Percentiles rank a stretch among this genome's conserved stretches.
phyloP scores from a whole-genome alignment of 2,113 vertebrate species.

The Mus spicilegus region DNA sequence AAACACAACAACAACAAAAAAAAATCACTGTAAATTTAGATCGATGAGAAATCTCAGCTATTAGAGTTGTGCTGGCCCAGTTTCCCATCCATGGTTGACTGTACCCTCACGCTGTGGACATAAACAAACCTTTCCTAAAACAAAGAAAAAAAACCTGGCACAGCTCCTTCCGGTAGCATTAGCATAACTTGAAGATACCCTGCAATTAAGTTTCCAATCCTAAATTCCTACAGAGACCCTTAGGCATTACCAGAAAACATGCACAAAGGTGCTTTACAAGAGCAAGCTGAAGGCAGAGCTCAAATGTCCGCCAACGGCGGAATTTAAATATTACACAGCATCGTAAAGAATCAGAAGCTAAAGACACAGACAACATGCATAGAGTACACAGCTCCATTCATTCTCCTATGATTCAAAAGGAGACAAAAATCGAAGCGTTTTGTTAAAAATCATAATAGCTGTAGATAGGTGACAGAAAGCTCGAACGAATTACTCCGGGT shows the following conservation, averaged over 20 bases:
- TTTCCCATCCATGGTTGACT: no score
- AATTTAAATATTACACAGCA: not conserved
- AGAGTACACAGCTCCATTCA: not conserved
- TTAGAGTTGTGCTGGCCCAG: not conserved
- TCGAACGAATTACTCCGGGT: not conserved
- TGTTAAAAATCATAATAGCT: not conserved
- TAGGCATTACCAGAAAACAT: not conserved
- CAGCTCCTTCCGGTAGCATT: not conserved
- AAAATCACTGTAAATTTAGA: not conserved
- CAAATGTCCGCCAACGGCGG: not conserved
- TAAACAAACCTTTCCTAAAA: not conserved
- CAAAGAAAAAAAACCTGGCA: not conserved
- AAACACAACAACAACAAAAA: no score
- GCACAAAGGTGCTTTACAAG: not conserved
- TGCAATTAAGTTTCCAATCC: not conserved
- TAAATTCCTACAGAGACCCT: not conserved
- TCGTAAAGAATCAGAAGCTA: slow-evolving; percentile 1
- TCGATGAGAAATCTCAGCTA: not conserved
- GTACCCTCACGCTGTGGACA: not conserved
- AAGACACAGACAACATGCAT: not conserved
- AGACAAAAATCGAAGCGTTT: not conserved
- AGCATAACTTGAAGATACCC: not conserved
- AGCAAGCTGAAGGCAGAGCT: not conserved
- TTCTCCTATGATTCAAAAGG: not conserved
- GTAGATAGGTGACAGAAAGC: not conserved